A percentile compares a stretch with the other conserved stretches of the same genome.
Conservation (phyloP, 2,888 invertebrate species). For the Drosophila austrosaltans region DNA sequence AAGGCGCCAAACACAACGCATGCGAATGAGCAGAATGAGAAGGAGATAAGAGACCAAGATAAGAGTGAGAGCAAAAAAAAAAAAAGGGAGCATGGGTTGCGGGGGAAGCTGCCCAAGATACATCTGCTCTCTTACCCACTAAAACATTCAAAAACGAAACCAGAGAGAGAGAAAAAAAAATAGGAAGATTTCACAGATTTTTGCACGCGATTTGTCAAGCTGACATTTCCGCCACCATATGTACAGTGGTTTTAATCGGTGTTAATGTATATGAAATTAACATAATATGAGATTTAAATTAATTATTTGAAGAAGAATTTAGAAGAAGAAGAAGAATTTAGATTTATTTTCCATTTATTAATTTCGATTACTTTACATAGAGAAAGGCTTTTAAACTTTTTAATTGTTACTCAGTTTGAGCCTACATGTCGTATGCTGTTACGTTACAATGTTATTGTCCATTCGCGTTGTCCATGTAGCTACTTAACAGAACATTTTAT, state of each 20-base stretch:
- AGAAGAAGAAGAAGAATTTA: too few relatives aligned
- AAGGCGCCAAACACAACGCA: conserved; percentile 59
- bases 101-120: not conserved
- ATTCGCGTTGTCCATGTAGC: too few relatives aligned
- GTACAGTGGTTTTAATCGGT: conserved; percentile 3
- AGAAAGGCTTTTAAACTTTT: too few relatives aligned
- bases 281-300: too few relatives aligned
- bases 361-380: too few relatives aligned
- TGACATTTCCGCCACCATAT: conserved; percentile 68
- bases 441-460: too few relatives aligned
- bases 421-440: too few relatives aligned
- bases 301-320: too few relatives aligned
- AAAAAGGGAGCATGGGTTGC: not conserved
- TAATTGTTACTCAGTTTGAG: too few relatives aligned
- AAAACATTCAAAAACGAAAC: conserved; percentile 45
- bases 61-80: not conserved
- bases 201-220: conserved; percentile 80
- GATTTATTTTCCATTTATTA: too few relatives aligned
- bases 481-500: too few relatives aligned
- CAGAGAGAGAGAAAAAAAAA: conserved; percentile 31
- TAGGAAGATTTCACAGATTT: conserved; percentile 73
- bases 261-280: too few relatives aligned
- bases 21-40: conserved; percentile 10
- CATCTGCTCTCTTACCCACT: conserved; percentile 8
- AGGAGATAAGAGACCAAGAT: not conserved